phyloP scores from a whole-genome alignment of 2,113 vertebrate species.

The Gasterosteus nipponicus region DNA sequence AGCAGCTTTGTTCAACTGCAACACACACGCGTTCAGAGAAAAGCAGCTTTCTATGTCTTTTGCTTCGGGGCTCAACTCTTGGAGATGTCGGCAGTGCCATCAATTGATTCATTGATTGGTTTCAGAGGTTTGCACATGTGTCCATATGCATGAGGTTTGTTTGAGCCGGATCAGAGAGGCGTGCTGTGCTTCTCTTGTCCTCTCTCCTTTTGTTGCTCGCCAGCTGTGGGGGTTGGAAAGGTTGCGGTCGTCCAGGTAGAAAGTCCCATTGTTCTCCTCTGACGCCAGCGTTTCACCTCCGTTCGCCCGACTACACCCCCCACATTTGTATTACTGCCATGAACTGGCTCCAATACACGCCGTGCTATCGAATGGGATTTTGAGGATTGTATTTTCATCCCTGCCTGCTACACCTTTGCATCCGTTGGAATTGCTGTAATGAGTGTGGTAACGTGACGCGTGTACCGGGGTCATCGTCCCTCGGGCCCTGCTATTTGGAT shows the following conservation, averaged over 20 bases:
- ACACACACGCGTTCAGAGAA: conserved; percentile 19
- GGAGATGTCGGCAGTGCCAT: conserved; percentile 17
- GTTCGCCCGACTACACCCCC: too few relatives aligned
- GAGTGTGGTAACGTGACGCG: conserved; percentile 19
- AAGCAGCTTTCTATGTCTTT: conserved; percentile 21
- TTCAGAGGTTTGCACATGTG: conserved; percentile 41
- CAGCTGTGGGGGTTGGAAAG: conserved; percentile 42
- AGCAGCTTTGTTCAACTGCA: conserved; percentile 17
- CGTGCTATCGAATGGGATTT: not conserved
- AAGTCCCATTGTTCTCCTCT: conserved; percentile 34
- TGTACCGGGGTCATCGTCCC: conserved; percentile 53
- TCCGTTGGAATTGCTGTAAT: conserved; percentile 33
- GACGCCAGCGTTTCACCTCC: not conserved
- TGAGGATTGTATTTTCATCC: conserved; percentile 7
- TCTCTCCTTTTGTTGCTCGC: conserved; percentile 32
- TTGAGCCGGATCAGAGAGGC: conserved; percentile 62
- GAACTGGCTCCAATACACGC: not conserved
- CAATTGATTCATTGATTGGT: conserved; percentile 43
- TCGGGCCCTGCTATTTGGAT: conserved; percentile 65
- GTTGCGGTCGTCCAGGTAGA: conserved; percentile 19
- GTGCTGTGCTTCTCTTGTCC: conserved; percentile 43
- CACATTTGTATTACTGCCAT: not conserved
- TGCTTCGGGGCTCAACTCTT: not conserved
- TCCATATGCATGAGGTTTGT: conserved; percentile 28
- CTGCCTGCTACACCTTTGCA: conserved; percentile 28